A percentile compares a stretch with the other conserved stretches of the same genome.
Conservation (phyloP, 2,888 invertebrate species). For the Herminia tarsipennalis region DNA sequence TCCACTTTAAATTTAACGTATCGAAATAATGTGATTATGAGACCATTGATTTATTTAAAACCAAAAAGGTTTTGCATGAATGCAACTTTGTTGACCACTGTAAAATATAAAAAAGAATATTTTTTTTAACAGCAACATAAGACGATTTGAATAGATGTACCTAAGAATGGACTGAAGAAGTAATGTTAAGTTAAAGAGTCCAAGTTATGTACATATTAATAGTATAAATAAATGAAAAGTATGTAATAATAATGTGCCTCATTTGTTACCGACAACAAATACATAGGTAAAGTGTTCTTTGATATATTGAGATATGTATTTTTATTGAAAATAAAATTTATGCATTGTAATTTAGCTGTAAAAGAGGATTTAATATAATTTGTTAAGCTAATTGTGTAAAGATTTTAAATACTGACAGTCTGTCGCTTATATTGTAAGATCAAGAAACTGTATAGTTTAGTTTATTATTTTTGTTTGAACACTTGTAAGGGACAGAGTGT, state of each 20-base stretch:
- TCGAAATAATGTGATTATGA: conserved; percentile 74
- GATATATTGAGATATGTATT: conserved; percentile 82
- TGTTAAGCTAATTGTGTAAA: conserved; percentile 80
- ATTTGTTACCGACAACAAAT: conserved; percentile 80
- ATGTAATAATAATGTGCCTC: conserved; percentile 80
- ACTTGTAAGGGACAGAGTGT: conserved; percentile 48
- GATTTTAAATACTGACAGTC: conserved; percentile 60
- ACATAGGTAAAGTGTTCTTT: conserved; percentile 79
- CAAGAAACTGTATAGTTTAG: conserved; percentile 38
- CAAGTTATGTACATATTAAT: conserved; percentile 57
- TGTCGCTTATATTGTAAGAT: conserved; percentile 57
- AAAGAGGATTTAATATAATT: conserved; percentile 83
- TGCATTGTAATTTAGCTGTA: conserved; percentile 81
- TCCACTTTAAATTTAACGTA: conserved; percentile 50
- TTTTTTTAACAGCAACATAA: conserved; percentile 42
- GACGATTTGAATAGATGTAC: conserved; percentile 52
- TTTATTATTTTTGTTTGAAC: conserved; percentile 28
- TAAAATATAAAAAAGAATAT: conserved; percentile 49
- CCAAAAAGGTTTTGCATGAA: conserved; percentile 68
- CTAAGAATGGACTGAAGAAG: conserved; percentile 66
- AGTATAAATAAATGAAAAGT: conserved; percentile 47
- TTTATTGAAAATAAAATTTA: conserved; percentile 77
- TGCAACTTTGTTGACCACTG: conserved; percentile 68
- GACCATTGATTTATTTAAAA: conserved; percentile 78
- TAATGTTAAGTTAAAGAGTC: conserved; percentile 60